phyloP scores from a whole-genome alignment of 2,888 invertebrate species.

The Strigamia maritima region DNA sequence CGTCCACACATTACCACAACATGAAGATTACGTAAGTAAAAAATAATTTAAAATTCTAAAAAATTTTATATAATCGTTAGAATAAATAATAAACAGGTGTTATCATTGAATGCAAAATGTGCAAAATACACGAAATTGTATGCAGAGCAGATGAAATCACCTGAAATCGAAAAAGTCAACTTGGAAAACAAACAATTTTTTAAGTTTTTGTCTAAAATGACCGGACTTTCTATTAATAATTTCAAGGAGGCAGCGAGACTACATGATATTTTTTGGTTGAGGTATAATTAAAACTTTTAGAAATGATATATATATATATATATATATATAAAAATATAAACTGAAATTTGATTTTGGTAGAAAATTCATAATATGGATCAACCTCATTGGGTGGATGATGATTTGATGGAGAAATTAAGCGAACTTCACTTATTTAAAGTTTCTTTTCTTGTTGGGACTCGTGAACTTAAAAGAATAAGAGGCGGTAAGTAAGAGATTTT shows the following conservation, averaged over 20 bases:
- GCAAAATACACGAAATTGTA: background rate
- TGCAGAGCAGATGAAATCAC: background rate
- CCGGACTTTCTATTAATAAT: background rate
- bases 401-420: background rate
- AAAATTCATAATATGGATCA: background rate
- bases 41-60: background rate
- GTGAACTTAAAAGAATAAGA: background rate
- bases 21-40: constrained; percentile 59
- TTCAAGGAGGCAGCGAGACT: background rate
- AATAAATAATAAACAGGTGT: background rate
- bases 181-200: background rate
- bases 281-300: background rate
- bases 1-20: constrained; percentile 70
- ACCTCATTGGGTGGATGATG: background rate
- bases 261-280: background rate
- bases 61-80: background rate
- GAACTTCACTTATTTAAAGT: background rate
- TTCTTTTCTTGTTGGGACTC: background rate
- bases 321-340: no score
- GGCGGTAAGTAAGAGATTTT: background rate
- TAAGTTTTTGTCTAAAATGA: background rate
- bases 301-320: no score
- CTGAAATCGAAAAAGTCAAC: background rate
- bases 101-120: background rate
- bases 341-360: background rate